Evolutionary conservation across 1,140 invertebrate genomes (phyloP).

Genomic region (Hypsibius dujardini): DNA sequence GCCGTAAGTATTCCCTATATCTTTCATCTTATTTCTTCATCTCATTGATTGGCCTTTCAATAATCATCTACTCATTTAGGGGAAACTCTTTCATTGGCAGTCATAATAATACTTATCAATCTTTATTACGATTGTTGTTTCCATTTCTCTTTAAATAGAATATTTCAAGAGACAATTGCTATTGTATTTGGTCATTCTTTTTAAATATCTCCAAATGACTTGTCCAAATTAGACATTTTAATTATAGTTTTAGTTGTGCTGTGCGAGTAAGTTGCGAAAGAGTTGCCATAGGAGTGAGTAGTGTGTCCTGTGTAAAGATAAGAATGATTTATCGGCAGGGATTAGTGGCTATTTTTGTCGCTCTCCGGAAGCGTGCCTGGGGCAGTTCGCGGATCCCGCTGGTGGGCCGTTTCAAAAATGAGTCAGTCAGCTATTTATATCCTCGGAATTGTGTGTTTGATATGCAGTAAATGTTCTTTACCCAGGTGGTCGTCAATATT

Average conservation of each 20-base stretch:
- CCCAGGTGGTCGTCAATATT: slow-evolving; percentile 15
- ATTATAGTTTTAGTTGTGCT: not conserved
- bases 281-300: not conserved
- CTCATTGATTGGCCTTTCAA: too few species aligned
- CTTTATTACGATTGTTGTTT: not conserved
- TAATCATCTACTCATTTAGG: too few species aligned
- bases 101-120: too few species aligned
- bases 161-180: too few species aligned
- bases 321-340: not conserved
- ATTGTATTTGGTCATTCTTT: too few species aligned
- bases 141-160: not conserved
- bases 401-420: not conserved
- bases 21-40: too few species aligned
- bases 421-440: not conserved
- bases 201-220: not conserved
- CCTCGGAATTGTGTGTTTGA: not conserved
- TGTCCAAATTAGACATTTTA: not conserved
- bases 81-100: too few species aligned
- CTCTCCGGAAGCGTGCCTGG: not conserved
- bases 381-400: not conserved
- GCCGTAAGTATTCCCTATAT: not conserved
- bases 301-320: not conserved
- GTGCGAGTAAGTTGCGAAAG: not conserved
- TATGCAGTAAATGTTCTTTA: not conserved
- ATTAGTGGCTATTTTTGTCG: not conserved